Evolutionary conservation across 92 coral and sea anemone genomes (phyloP).

Genomic region (Actinostola sp.): DNA sequence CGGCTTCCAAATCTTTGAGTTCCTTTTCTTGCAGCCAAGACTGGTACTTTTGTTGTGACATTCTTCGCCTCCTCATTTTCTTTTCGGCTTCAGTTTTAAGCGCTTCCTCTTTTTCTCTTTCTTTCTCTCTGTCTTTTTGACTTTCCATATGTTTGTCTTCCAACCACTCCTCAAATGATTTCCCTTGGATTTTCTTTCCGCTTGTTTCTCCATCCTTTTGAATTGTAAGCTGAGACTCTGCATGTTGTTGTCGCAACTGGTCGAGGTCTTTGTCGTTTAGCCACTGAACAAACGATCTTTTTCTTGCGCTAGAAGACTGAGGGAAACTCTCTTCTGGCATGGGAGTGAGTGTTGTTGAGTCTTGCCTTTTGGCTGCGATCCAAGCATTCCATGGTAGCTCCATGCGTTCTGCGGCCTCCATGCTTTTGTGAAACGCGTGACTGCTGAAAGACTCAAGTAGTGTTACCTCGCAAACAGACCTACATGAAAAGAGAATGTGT

Average conservation of each 20-base stretch:
- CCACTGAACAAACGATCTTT: slow-evolving; percentile 91
- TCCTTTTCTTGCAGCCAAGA: slow-evolving; percentile 96
- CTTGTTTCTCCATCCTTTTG: slow-evolving; percentile 60
- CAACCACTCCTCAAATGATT: slow-evolving; percentile 93
- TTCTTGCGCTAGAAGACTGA: slow-evolving; percentile 39
- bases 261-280: slow-evolving; percentile 79
- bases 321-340: slow-evolving; percentile 46
- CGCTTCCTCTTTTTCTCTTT: slow-evolving; percentile 62
- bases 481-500: background rate
- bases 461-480: slow-evolving; percentile 81
- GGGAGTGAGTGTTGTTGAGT: slow-evolving; percentile 45
- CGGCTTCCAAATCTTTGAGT: slow-evolving; percentile 66
- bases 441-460: slow-evolving; percentile 57
- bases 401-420: slow-evolving; percentile 71
- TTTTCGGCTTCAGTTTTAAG: slow-evolving; percentile 60
- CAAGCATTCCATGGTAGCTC: slow-evolving; percentile 93
- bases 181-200: slow-evolving; percentile 74
- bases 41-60: slow-evolving; percentile 83
- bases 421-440: slow-evolving; percentile 26
- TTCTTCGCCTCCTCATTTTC: slow-evolving; percentile 63
- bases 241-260: slow-evolving; percentile 68
- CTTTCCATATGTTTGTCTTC: slow-evolving; percentile 78
- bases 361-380: slow-evolving; percentile 77
- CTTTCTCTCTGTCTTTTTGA: slow-evolving; percentile 66
- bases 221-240: slow-evolving; percentile 60